Evolutionary conservation across 2,113 vertebrate genomes (phyloP).

Genomic region (Lynx canadensis): DNA sequence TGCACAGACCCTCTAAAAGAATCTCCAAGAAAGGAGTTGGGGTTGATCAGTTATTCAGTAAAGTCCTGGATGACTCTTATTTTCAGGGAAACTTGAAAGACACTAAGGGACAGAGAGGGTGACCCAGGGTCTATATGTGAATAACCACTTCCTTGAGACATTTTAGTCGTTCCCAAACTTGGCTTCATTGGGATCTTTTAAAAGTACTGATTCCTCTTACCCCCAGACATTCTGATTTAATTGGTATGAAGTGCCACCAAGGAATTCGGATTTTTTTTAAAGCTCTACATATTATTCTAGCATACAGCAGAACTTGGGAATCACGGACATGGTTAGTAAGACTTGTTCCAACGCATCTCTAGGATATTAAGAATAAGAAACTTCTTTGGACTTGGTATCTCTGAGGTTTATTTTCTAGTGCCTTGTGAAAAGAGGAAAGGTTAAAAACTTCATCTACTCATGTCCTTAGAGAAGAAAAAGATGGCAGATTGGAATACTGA

Average conservation of each 20-base stretch:
- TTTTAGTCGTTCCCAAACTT: background rate
- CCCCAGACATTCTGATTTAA: background rate
- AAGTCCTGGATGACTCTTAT: background rate
- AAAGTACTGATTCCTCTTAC: background rate
- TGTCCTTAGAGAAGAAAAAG: background rate
- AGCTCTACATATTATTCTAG: background rate
- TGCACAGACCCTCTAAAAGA: background rate
- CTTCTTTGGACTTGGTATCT: background rate
- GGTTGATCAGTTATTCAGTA: background rate
- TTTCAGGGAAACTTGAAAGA: background rate
- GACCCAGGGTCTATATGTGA: background rate
- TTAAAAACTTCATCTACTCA: background rate
- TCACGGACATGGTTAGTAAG: background rate
- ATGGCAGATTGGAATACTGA: background rate
- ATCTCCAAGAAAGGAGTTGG: background rate
- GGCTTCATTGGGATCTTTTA: background rate
- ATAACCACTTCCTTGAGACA: background rate
- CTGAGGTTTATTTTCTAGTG: background rate
- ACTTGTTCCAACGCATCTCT: background rate
- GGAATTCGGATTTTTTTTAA: background rate
- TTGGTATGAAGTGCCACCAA: background rate
- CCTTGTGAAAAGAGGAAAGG: background rate
- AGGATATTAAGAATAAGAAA: background rate
- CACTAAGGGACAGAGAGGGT: background rate
- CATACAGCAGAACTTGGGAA: background rate